Evolutionary conservation across 2,888 invertebrate species (phyloP), one percentile per base, ranked within the genome.

Genomic region (Phasia obesa): DNA sequence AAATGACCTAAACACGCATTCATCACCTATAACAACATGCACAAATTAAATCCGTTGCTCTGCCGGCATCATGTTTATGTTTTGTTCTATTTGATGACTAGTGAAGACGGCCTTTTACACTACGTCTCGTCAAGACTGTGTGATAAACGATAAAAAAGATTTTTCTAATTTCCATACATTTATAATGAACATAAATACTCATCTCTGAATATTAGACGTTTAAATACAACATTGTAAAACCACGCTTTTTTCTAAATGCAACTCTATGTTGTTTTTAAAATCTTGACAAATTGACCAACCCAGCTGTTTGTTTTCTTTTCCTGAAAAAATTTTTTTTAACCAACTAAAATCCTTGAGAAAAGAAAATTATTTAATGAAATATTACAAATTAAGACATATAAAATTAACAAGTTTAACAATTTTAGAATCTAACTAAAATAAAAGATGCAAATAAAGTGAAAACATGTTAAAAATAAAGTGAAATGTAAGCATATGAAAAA

Each of bases 261-360:
- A 78, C 86, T 42, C 83, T 86, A 87, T 89, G 87, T 89, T 89
- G 89, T 89, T 89, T 88, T 89, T 89, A 89, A 83, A 89, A 89
- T 87, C 88, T 88, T 88, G 89, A 88, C 87, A 87, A 85, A 84
- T 84, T 73, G 81, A 85, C 86, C 85, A 86, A 83, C 86, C 86
- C 86, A 86, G 86, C 86, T 86, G 86, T 87, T 87, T 87, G 87
- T 87, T 87, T 87, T 87, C 87, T 87, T 87, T 86, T 87, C 86
- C 86, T 86, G 86, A 86, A 87, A 87, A 86, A 81, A 27, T 27
- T 78, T 65, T 74, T 82, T 82, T 78, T 79, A 65, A 71, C 76
- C 67, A 83, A 67, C 75, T 76, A 76, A 83, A 83, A 85, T 87
- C 86, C 85, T 86, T 85, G 90, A 89, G 88, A 83, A 79, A 83